Evolutionary conservation across 2,797 vertebrate species (phyloP).

Genomic region (Galaxias olidus): DNA sequence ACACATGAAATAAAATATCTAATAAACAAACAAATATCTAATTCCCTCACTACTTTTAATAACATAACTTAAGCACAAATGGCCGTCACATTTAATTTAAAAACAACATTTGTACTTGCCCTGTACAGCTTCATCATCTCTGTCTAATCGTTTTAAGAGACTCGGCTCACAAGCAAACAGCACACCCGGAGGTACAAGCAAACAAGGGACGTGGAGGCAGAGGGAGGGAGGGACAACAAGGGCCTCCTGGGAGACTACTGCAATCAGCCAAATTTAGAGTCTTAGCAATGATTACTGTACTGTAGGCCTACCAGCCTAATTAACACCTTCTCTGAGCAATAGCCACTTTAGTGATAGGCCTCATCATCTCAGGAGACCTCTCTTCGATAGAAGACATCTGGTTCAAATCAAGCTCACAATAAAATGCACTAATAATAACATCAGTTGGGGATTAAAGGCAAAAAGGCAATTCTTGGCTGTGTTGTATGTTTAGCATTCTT

Average conservation of each 20-base stretch:
- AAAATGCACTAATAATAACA: too few relatives aligned
- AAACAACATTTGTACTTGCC: conserved; percentile 15
- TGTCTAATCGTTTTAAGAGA: conserved; percentile 5
- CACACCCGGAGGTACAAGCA: conserved; percentile 6
- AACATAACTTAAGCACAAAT: neutral
- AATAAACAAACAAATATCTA: neutral
- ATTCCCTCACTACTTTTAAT: neutral
- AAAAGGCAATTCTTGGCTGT: too few relatives aligned
- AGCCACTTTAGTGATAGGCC: too few relatives aligned
- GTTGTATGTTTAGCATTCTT: neutral
- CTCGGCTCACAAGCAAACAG: conserved; percentile 25
- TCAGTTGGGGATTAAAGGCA: too few relatives aligned
- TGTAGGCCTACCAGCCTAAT: conserved; percentile 47
- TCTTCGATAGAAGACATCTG: neutral
- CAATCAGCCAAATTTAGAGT: conserved; percentile 19
- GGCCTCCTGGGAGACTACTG: conserved; percentile 25
- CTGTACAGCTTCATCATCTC: conserved; percentile 32
- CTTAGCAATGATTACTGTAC: neutral
- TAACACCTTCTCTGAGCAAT: conserved; percentile 52
- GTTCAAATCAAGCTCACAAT: too few relatives aligned
- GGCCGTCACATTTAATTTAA: neutral
- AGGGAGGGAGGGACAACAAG: conserved; percentile 3
- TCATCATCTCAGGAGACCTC: conserved; percentile 8
- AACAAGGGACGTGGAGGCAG: conserved; percentile 9
- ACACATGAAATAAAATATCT: neutral